Base-by-base conservation (phyloP, 2,888 invertebrate genomes). In the Caenorhabditis zanzibari region DNA sequence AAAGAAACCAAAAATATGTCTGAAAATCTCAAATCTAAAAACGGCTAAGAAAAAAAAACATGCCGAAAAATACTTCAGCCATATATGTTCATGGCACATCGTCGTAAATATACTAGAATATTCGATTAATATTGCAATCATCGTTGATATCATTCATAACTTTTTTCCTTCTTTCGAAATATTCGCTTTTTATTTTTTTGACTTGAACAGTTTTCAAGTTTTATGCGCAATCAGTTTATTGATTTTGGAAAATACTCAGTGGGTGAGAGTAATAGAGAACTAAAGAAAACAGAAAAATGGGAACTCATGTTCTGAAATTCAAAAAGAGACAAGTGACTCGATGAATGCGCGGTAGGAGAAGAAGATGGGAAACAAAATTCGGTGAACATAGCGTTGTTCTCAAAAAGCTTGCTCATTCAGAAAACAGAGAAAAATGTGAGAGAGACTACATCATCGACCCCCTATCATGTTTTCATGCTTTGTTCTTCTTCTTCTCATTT, bases 91-190 rank as follows among this genome's bases (percentile, higher is more conserved):
- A n/a, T 73, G 54, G 64, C 56, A 26, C 41, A 56, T 58, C 56
- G 32, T 66, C 19, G 73, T 68, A 74, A 81, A 74, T 81, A 74
- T 69, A 73, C 72, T 81, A 68, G 81, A 81, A 74, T 81, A 81
- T 81, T 81, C 68, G 41, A 81, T 81, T 81, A 81, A 81, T 81
- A 81, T 81, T 68, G 74, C 68, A 54, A 74, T 81, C 73, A 81
- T 74, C 52, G 59, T 77, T 77, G 68, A 76, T 76, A 76, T 69
- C 68, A 76, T 69, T 58, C 61, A 76, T 75, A 44, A 75, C 44
- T 63, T 73, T 26, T 24, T 26, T 44, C 26, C 58, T n/a, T 14
- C 28, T 38, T 44, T 38, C 12, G 5, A 10, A 6, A 6, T 38
- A 19, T n/a, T 5, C 49, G 10, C 24, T 63, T 56, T 44, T 59